A percentile compares a stretch with the other conserved stretches of the same genome.
Evolutionary conservation across 2,113 vertebrate species (phyloP).

Genomic region (Cyphomyrus plagiostoma): DNA sequence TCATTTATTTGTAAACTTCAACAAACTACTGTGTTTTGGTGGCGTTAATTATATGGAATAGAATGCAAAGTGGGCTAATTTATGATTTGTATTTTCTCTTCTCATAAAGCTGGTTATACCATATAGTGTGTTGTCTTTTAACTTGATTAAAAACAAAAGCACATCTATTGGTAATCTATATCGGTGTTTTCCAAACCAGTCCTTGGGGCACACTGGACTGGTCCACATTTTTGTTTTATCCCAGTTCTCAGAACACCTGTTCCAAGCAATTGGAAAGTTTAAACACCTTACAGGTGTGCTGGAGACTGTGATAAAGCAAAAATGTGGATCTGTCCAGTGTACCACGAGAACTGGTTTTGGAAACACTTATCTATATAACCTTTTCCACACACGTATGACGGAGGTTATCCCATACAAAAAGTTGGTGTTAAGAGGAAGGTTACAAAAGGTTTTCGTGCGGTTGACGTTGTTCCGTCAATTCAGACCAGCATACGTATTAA

Average conservation of each 20-base stretch:
- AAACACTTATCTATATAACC: background rate
- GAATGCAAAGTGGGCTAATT: constrained; percentile 1
- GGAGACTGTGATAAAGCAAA: background rate
- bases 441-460: background rate
- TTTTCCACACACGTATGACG: background rate
- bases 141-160: background rate
- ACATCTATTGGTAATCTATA: background rate
- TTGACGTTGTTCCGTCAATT: background rate
- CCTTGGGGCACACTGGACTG: background rate
- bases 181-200: background rate
- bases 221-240: too few relatives aligned
- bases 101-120: constrained; percentile 4
- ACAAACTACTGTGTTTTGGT: constrained; percentile 8
- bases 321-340: background rate
- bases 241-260: too few relatives aligned
- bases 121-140: background rate
- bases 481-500: background rate
- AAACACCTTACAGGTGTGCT: too few relatives aligned
- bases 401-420: background rate
- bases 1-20: constrained; percentile 13
- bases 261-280: too few relatives aligned
- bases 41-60: background rate
- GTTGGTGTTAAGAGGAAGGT: background rate
- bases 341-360: background rate
- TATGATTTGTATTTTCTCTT: constrained; percentile 7